phyloP scores from a whole-genome alignment of 2,888 invertebrate species.

The Acanthoscelides obtectus region DNA sequence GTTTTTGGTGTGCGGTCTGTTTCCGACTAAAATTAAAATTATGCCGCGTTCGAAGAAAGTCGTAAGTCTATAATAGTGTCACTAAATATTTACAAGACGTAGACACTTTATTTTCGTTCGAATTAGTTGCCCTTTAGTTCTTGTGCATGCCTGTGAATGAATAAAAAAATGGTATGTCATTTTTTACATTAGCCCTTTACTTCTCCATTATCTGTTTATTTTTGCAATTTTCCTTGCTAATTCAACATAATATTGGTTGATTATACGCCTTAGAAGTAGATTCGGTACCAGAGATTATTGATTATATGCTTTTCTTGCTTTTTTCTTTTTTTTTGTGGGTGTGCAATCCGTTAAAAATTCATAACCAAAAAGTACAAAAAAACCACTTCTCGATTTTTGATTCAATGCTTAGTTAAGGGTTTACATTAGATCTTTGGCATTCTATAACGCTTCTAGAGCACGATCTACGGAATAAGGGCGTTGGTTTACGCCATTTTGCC shows the following conservation, averaged over 20 bases:
- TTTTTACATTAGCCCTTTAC: constrained; percentile 37
- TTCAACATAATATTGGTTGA: constrained; percentile 22
- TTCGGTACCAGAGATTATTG: constrained; percentile 11
- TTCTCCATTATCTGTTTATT: constrained; percentile 37
- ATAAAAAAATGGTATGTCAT: constrained; percentile 45
- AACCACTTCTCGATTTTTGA: constrained; percentile 24
- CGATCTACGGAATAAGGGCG: constrained; percentile 38
- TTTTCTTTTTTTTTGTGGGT: constrained; percentile 27
- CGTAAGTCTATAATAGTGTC: constrained; percentile 39
- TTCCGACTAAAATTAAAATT: constrained; percentile 31
- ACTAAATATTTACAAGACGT: constrained; percentile 24
- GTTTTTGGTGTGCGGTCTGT: constrained; percentile 26
- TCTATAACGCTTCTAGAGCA: constrained; percentile 6
- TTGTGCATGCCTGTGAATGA: constrained; percentile 35
- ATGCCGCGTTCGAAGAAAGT: constrained; percentile 47
- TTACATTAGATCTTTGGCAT: constrained; percentile 16
- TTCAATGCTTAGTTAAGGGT: constrained; percentile 14
- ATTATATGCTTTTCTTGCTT: constrained; percentile 25
- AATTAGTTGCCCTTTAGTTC: constrained; percentile 24
- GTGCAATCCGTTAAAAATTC: constrained; percentile 45
- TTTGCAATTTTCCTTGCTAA: constrained; percentile 30
- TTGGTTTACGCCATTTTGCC: constrained; percentile 48
- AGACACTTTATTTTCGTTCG: constrained; percentile 21
- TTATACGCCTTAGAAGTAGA: constrained; percentile 6
- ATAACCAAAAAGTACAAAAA: constrained; percentile 48